Percentiles rank a stretch among this genome's conserved stretches.
Evolutionary conservation across 2,113 vertebrate genomes (phyloP).

Genomic region (Sitta europaea): DNA sequence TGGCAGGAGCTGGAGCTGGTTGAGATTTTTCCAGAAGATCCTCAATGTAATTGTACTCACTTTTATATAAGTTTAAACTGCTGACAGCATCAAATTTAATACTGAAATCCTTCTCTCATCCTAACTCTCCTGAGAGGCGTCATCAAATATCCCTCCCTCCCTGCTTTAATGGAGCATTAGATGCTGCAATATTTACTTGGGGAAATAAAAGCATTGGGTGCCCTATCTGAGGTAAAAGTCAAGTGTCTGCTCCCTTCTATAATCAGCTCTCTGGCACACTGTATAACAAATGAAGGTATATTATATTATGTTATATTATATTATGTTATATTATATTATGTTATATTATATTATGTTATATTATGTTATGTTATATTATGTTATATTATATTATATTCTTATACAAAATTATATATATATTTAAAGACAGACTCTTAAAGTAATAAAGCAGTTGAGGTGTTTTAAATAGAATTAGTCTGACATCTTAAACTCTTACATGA

Average conservation of each 20-base stretch:
- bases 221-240: not conserved
- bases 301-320: not conserved
- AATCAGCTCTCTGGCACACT: not conserved
- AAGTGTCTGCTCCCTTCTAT: not conserved
- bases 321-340: not conserved
- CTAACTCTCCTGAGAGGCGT: not conserved
- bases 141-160: not conserved
- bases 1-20: not conserved
- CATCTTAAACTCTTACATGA: not conserved
- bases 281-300: not conserved
- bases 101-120: not conserved
- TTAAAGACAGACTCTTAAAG: not conserved
- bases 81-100: not conserved
- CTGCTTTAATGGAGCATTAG: not conserved
- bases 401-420: too few species aligned
- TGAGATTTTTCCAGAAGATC: not conserved
- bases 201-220: not conserved
- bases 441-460: not conserved
- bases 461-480: not conserved
- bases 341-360: not conserved
- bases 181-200: not conserved
- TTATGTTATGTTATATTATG: not conserved
- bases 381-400: too few species aligned
- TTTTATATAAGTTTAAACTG: constrained; percentile 5
- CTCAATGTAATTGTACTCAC: not conserved